phyloP scores from a whole-genome alignment of 2,888 invertebrate species.

The Eucera pruinosa region DNA sequence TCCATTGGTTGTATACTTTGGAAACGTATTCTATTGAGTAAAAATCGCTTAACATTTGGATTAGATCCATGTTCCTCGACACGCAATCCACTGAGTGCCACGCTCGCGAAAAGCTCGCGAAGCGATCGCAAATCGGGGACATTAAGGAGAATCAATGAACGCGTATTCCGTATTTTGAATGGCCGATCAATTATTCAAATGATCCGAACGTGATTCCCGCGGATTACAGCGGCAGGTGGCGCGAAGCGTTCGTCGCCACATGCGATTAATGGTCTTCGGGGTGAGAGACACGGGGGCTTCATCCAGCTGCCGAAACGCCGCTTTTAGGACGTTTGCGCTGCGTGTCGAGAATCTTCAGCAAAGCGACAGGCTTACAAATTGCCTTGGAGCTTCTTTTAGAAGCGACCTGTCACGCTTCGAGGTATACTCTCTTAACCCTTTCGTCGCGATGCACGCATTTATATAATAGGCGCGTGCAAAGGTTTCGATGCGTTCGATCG shows the following conservation, averaged over 20 bases:
- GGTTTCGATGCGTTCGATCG: too few species aligned
- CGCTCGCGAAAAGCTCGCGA: too few species aligned
- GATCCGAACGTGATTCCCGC: conserved; percentile 66
- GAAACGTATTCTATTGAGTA: too few species aligned
- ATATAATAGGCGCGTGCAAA: too few species aligned
- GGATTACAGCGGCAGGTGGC: conserved; percentile 62
- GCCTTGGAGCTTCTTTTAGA: conserved; percentile 13
- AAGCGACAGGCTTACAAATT: conserved; percentile 40
- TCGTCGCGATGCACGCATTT: too few species aligned
- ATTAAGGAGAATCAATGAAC: conserved; percentile 68
- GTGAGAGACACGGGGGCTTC: conserved; percentile 1
- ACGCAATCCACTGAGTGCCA: too few species aligned
- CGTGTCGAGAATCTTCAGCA: not conserved
- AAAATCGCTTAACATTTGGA: too few species aligned
- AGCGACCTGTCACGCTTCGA: conserved; percentile 20
- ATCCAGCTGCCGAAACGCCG: conserved; percentile 49
- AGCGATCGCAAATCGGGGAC: conserved; percentile 38
- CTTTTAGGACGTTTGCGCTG: conserved; percentile 34
- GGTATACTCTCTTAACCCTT: too few species aligned
- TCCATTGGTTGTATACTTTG: too few species aligned
- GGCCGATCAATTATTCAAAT: conserved; percentile 70
- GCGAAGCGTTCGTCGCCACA: conserved; percentile 51
- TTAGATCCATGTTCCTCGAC: too few species aligned
- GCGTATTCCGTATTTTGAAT: conserved; percentile 55
- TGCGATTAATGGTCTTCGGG: conserved; percentile 59